Conservation (phyloP, 2,113 vertebrate genomes). For the Piprites chloris region DNA sequence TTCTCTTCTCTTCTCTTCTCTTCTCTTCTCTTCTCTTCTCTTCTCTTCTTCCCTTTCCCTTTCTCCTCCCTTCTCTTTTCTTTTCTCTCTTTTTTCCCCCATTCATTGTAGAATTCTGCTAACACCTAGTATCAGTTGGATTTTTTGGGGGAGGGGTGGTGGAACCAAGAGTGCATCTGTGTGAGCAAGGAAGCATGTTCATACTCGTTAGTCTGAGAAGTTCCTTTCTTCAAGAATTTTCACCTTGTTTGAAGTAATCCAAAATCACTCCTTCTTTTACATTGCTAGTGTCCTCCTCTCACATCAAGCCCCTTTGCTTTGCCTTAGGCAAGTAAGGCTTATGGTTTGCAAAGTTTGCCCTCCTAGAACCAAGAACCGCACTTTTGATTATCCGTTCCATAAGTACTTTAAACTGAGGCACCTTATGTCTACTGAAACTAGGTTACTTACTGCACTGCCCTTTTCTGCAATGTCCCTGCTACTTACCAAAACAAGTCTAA, state of each 20-base stretch:
- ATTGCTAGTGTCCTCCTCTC: neutral
- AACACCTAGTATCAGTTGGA: neutral
- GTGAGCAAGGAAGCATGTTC: neutral
- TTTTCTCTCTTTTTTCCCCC: neutral
- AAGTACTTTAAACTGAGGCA: neutral
- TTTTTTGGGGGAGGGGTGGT: accelerated
- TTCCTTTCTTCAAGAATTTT: neutral
- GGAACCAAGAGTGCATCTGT: neutral
- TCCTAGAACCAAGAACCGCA: neutral
- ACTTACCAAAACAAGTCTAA: neutral
- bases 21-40: too few relatives aligned
- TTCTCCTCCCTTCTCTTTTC: too few relatives aligned
- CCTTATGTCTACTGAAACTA: neutral
- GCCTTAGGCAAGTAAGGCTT: neutral
- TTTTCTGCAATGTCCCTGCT: neutral
- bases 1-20: too few relatives aligned
- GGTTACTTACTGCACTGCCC: neutral
- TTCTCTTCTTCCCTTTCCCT: too few relatives aligned
- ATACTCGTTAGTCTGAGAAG: neutral
- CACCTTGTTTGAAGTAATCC: neutral
- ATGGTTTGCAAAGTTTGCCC: neutral
- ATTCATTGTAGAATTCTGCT: neutral
- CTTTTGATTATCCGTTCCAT: neutral
- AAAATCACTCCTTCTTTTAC: neutral
- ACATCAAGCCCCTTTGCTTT: neutral